phyloP scores from a whole-genome alignment of 2,113 vertebrate species.

The Dendrocopos noguchii region DNA sequence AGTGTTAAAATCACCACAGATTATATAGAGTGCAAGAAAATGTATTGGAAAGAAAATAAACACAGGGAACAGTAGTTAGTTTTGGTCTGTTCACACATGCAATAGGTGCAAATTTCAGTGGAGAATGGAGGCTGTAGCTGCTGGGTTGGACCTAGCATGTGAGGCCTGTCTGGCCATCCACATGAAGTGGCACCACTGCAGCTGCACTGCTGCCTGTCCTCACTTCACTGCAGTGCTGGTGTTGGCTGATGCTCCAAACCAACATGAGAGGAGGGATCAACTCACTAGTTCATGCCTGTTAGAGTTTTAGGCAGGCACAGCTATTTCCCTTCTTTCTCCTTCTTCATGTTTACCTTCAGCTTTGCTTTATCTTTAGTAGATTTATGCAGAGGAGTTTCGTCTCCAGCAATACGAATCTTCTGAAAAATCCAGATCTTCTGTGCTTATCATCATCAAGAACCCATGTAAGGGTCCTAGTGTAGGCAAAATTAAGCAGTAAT shows the following conservation, averaged over 20 bases:
- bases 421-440: rapidly evolving
- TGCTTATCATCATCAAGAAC: not conserved
- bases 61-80: not conserved
- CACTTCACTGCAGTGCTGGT: not conserved
- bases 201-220: not conserved
- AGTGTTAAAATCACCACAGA: no score
- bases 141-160: not conserved
- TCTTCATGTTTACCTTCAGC: not conserved
- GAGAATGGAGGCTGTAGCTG: not conserved
- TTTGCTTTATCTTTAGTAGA: not conserved
- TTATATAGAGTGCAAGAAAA: not conserved
- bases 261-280: rapidly evolving
- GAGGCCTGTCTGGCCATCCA: not conserved
- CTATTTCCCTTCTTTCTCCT: not conserved
- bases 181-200: not conserved
- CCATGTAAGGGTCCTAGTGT: rapidly evolving
- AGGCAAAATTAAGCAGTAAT: not conserved
- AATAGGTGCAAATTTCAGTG: not conserved
- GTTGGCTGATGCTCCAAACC: not conserved
- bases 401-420: not conserved
- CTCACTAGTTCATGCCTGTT: not conserved
- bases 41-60: not conserved
- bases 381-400: not conserved
- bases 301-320: not conserved
- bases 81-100: not conserved